Percentiles rank a stretch among this genome's conserved stretches.
Conservation (phyloP, 2,888 invertebrate species). For the Rapana venosa region DNA sequence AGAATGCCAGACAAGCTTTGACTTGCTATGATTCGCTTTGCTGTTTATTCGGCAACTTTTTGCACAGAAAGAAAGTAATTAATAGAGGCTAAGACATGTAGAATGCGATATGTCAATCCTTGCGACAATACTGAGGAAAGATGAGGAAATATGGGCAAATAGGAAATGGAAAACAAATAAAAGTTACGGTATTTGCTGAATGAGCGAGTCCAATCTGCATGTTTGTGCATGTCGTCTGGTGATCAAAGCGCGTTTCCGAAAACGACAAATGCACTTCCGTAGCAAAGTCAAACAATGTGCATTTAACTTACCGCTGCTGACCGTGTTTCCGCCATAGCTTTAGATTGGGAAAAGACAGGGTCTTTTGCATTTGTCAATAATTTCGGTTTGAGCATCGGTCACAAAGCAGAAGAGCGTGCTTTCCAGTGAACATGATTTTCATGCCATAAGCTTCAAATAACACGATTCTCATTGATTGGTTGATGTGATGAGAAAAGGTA, state of each 20-base stretch:
- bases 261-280: background rate
- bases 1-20: conserved; percentile 23
- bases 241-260: background rate
- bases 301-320: conserved; percentile 35
- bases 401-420: background rate
- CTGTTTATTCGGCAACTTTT: background rate
- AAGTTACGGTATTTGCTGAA: too few relatives aligned
- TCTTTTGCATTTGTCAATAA: conserved; percentile 23
- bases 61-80: too few relatives aligned
- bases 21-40: background rate
- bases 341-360: background rate
- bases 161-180: too few relatives aligned
- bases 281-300: background rate
- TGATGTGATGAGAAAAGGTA: background rate
- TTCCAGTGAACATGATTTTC: conserved; percentile 18
- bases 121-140: too few relatives aligned
- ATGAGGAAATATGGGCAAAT: too few relatives aligned
- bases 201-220: background rate
- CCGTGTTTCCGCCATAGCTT: conserved; percentile 42
- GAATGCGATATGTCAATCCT: too few relatives aligned
- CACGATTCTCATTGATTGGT: conserved; percentile 30
- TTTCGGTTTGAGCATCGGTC: conserved; percentile 7
- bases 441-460: conserved; percentile 36
- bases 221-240: conserved; percentile 1
- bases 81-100: too few relatives aligned